Base-by-base conservation (phyloP, 2,888 invertebrate species). In the Ypsolopha sequella region DNA sequence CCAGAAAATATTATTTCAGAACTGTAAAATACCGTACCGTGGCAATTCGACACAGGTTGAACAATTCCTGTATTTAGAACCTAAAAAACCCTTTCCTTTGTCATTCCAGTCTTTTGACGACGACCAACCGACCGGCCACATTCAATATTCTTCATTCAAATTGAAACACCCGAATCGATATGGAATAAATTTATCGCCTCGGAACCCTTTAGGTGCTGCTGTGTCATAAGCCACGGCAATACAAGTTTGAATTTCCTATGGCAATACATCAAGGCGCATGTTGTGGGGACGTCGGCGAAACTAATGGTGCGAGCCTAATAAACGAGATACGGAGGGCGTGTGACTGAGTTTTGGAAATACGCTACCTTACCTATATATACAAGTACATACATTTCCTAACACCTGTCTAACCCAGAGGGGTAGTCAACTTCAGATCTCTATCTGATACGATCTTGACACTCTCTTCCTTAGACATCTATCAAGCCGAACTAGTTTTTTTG, bases 251-350 rank as follows among this genome's bases (percentile, higher is more conserved):
- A 14, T 45, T 33, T 45, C 45, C 45, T 34, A 14, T 24, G 51
- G 54, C 52, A 53, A 61, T 61, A 61, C 55, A 60, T 60, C 61
- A 61, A 55, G 56, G 52, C 53, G 53, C 55, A 57, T 54, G 58
- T 56, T 60, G 61, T 49, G 59, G 62, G 63, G 63, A 65, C 64
- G 62, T 60, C 58, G 63, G 54, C 47, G 54, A 57, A 56, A 61
- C 68, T 69, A 71, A 71, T 70, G 71, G 65, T 52, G 61, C 54
- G 68, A 62, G 65, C 68, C 66, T 66, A 67, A 72, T 66, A 64
- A 65, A 68, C 63, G 51, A 9, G 64, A 61, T 60, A 60, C 52
- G 54, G 52, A 47, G 11, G n/a, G 24, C 36, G 36, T 36, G 10
- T n/a, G 35, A 41, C n/a, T 33, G 24, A 33, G 43, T 52, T 48